Percentiles rank a stretch among this genome's conserved stretches.
phyloP scores from a whole-genome alignment of 2,888 invertebrate species.

The Iselma pallidipennis region DNA sequence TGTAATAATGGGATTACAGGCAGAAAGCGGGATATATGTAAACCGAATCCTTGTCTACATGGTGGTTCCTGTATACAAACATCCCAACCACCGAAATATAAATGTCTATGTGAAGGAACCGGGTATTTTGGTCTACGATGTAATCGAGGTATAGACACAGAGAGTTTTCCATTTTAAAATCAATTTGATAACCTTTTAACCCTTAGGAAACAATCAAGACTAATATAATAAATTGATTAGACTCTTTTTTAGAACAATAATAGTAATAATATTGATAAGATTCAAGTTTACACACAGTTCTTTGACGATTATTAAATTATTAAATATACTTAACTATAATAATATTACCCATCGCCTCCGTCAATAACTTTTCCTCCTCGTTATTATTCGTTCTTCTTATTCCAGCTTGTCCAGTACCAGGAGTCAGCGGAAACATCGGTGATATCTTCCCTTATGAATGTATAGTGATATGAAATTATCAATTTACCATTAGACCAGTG shows the following conservation, averaged over 20 bases:
- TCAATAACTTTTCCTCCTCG: too few relatives aligned
- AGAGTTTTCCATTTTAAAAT: background rate
- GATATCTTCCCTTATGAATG: constrained; percentile 68
- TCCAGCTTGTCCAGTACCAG: constrained; percentile 66
- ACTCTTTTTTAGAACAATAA: background rate
- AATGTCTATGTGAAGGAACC: constrained; percentile 74
- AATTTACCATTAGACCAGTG: constrained; percentile 11
- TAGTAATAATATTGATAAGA: background rate
- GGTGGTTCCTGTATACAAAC: constrained; percentile 72
- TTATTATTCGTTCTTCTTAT: background rate
- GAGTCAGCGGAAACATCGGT: constrained; percentile 53
- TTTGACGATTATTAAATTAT: too few relatives aligned
- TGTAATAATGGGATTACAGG: constrained; percentile 35
- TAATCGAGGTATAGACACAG: constrained; percentile 67
- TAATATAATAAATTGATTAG: background rate
- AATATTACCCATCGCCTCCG: too few relatives aligned
- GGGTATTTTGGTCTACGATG: constrained; percentile 73
- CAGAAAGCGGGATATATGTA: constrained; percentile 66
- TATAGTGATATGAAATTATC: constrained; percentile 64
- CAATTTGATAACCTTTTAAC: constrained; percentile 24
- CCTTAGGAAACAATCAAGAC: constrained; percentile 4
- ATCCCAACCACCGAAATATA: constrained; percentile 65
- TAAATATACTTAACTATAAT: too few relatives aligned
- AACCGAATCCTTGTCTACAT: constrained; percentile 65
- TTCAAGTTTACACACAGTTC: constrained; percentile 11